Conservation (phyloP, 2,113 vertebrate species). For the Heterotilapia buettikoferi region DNA sequence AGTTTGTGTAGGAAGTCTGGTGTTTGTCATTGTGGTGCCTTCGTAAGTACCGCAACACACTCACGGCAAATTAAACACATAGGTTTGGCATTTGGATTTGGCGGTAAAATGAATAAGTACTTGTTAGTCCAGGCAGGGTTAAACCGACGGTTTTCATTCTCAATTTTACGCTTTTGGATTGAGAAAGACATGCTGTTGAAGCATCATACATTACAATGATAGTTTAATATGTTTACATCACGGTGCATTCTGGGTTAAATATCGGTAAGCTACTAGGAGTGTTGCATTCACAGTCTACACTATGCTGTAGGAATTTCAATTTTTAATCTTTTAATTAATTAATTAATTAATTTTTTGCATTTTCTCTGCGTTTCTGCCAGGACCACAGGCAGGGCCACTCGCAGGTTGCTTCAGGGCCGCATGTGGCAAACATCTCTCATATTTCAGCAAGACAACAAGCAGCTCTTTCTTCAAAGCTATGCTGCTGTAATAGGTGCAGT, state of each 20-base stretch:
- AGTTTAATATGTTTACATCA: neutral
- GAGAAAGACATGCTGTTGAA: too few relatives aligned
- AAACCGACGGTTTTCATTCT: too few relatives aligned
- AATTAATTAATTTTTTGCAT: neutral
- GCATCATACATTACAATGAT: neutral
- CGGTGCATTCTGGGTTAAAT: neutral
- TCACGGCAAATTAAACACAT: neutral
- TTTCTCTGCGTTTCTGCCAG: neutral
- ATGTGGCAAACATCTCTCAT: neutral
- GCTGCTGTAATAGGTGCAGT: neutral
- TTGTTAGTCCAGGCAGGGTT: neutral
- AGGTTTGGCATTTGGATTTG: neutral
- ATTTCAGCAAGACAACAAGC: neutral
- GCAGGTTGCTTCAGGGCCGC: neutral
- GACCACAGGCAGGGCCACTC: neutral
- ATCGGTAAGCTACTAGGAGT: neutral
- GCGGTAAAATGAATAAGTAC: neutral
- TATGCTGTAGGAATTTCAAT: neutral
- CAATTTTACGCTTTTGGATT: too few relatives aligned
- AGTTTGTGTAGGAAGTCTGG: neutral
- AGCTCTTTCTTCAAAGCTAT: neutral
- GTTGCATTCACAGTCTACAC: neutral
- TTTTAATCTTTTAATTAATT: neutral
- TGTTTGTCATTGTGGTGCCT: neutral
- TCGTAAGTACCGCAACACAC: neutral